Percentiles rank a stretch among this genome's conserved stretches.
Conservation (phyloP, 2,113 vertebrate genomes). For the Xiphophorus couchianus region DNA sequence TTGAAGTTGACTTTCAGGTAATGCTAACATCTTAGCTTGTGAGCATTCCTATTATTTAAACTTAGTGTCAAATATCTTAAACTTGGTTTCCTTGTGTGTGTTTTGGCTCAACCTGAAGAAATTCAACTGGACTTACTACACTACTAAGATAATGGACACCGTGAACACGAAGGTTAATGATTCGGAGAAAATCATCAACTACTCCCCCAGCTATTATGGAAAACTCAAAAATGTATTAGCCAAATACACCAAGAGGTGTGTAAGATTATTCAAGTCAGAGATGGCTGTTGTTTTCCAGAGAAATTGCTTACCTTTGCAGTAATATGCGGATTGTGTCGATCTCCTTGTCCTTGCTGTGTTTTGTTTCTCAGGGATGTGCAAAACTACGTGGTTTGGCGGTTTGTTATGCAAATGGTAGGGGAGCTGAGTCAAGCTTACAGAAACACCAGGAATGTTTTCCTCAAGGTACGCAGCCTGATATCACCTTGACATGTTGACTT, state of each 20-base stretch:
- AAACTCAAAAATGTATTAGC: conserved; percentile 84
- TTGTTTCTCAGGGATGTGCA: conserved; percentile 86
- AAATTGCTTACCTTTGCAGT: neutral
- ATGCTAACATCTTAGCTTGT: conserved; percentile 38
- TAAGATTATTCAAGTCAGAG: neutral
- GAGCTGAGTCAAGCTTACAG: conserved; percentile 90
- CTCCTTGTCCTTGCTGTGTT: conserved; percentile 15
- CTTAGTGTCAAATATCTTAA: neutral
- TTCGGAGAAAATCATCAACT: conserved; percentile 88
- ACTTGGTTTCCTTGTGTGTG: neutral
- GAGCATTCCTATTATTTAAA: neutral
- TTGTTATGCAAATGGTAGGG: conserved; percentile 90
- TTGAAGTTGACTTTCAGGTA: conserved; percentile 83
- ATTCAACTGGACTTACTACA: conserved; percentile 91
- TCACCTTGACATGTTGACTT: neutral
- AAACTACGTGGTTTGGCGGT: conserved; percentile 93
- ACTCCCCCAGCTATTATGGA: conserved; percentile 90
- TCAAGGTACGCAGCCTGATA: conserved; percentile 81
- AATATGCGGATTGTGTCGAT: conserved; percentile 9
- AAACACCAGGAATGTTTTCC: conserved; percentile 90
- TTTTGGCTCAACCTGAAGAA: conserved; percentile 67
- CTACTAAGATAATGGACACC: conserved; percentile 88
- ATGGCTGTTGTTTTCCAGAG: neutral
- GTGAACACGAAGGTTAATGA: conserved; percentile 84
- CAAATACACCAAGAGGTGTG: conserved; percentile 88